phyloP scores from a whole-genome alignment of 2,888 invertebrate species.

The Bibio marci region DNA sequence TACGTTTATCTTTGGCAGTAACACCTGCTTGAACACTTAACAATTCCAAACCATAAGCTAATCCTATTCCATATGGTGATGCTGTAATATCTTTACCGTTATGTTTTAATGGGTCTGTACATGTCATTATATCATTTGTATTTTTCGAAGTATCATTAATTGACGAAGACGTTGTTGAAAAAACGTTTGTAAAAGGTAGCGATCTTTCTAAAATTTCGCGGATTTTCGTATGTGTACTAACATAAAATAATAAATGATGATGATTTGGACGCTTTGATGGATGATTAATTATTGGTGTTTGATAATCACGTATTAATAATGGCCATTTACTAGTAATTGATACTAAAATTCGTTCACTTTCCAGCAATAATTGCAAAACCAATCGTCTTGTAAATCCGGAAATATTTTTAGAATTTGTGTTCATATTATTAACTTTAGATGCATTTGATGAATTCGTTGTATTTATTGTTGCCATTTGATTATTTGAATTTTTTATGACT shows the following conservation, averaged over 20 bases:
- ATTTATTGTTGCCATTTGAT: slow-evolving; percentile 9
- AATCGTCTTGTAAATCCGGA: slow-evolving; percentile 78
- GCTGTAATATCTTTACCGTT: too few species aligned
- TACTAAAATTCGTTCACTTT: slow-evolving; percentile 68
- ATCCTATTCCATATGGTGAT: slow-evolving; percentile 13
- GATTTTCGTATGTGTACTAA: slow-evolving; percentile 60
- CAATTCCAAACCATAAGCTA: slow-evolving; percentile 34
- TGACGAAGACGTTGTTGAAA: slow-evolving; percentile 12
- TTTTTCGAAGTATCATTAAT: background rate
- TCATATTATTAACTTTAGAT: background rate
- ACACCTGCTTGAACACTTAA: slow-evolving; percentile 73
- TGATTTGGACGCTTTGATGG: slow-evolving; percentile 57
- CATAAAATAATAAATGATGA: slow-evolving; percentile 50
- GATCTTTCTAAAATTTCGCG: slow-evolving; percentile 53
- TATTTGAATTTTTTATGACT: slow-evolving; percentile 17
- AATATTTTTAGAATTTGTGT: slow-evolving; percentile 28
- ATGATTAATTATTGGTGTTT: slow-evolving; percentile 31
- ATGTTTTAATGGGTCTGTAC: too few species aligned
- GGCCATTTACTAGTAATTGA: slow-evolving; percentile 38
- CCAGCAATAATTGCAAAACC: slow-evolving; percentile 68
- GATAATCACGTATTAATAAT: slow-evolving; percentile 20
- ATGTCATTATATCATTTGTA: background rate
- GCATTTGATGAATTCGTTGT: background rate
- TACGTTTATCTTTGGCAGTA: slow-evolving; percentile 76
- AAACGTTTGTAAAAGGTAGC: slow-evolving; percentile 20